Evolutionary conservation across 2,797 vertebrate species (phyloP).

Genomic region (Apodemus agrarius): DNA sequence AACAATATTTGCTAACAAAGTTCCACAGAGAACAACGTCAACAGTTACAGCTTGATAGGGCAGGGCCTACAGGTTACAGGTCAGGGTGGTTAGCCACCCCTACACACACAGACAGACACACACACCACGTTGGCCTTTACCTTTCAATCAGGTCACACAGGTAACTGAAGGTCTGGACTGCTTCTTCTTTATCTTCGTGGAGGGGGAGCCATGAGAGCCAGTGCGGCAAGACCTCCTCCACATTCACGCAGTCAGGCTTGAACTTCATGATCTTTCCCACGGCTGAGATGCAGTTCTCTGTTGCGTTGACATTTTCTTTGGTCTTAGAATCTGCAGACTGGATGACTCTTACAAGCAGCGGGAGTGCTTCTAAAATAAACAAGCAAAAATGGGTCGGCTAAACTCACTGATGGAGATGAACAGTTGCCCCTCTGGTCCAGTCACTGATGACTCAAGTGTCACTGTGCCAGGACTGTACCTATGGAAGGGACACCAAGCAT

Average conservation of each 20-base stretch:
- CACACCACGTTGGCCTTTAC: slow-evolving; percentile 80
- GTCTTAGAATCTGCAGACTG: slow-evolving; percentile 94
- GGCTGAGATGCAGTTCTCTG: slow-evolving; percentile 99
- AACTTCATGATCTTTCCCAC: slow-evolving; percentile 98
- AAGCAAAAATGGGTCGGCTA: slow-evolving; percentile 57
- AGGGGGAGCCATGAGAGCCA: slow-evolving; percentile 99
- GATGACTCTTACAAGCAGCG: slow-evolving; percentile 95
- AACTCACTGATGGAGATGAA: not conserved
- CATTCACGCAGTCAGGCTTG: slow-evolving; percentile 95
- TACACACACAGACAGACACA: not conserved
- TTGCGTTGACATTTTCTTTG: slow-evolving; percentile 99
- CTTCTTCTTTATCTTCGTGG: slow-evolving; percentile 99
- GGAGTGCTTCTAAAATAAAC: slow-evolving; percentile 93
- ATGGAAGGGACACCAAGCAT: accelerated
- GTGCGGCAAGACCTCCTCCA: slow-evolving; percentile 96
- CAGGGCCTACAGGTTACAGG: not conserved
- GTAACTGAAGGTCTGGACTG: slow-evolving; percentile 97
- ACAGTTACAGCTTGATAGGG: not conserved
- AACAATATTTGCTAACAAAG: not conserved
- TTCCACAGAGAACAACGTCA: not conserved
- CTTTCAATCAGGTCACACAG: slow-evolving; percentile 98
- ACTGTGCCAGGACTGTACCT: not conserved
- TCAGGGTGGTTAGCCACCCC: not conserved
- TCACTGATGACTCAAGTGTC: not conserved
- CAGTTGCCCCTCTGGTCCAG: not conserved